Conservation (phyloP, 2,113 vertebrate genomes). For the Oryzias curvinotus region DNA sequence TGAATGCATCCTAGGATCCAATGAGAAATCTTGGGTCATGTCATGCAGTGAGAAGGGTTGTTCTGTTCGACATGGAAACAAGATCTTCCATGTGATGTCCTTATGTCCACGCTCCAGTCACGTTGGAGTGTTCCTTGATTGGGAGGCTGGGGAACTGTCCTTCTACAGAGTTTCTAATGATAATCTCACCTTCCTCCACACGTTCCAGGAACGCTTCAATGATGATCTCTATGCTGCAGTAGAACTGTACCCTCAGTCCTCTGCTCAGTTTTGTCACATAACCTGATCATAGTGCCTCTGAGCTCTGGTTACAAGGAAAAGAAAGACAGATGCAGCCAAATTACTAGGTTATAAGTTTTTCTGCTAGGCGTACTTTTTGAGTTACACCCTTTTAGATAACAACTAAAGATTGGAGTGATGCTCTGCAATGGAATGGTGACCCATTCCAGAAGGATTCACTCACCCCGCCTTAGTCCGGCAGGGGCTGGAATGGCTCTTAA, state of each 20-base stretch:
- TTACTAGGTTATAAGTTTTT: too few relatives aligned
- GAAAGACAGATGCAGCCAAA: too few relatives aligned
- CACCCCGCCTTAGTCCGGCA: too few relatives aligned
- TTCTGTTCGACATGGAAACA: neutral
- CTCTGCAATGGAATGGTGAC: too few relatives aligned
- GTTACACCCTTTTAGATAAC: too few relatives aligned
- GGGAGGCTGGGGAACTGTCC: constrained; percentile 29
- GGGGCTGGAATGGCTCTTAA: too few relatives aligned
- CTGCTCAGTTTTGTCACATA: neutral
- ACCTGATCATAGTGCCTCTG: neutral
- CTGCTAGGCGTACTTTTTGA: too few relatives aligned
- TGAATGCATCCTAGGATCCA: constrained; percentile 29
- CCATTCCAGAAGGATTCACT: too few relatives aligned
- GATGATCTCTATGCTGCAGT: constrained; percentile 34
- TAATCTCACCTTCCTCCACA: constrained; percentile 5
- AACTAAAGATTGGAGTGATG: too few relatives aligned
- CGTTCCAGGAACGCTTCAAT: constrained; percentile 12
- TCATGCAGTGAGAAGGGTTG: constrained; percentile 5
- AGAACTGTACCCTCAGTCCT: neutral
- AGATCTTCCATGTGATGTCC: fast-evolving
- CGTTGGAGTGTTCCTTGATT: constrained; percentile 52
- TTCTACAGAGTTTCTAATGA: constrained; percentile 50
- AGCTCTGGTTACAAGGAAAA: too few relatives aligned
- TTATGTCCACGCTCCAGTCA: constrained; percentile 1
- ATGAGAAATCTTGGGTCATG: constrained; percentile 50